Base-by-base conservation (phyloP, 2,113 vertebrate genomes). In the Myrmecophaga tridactyla region DNA sequence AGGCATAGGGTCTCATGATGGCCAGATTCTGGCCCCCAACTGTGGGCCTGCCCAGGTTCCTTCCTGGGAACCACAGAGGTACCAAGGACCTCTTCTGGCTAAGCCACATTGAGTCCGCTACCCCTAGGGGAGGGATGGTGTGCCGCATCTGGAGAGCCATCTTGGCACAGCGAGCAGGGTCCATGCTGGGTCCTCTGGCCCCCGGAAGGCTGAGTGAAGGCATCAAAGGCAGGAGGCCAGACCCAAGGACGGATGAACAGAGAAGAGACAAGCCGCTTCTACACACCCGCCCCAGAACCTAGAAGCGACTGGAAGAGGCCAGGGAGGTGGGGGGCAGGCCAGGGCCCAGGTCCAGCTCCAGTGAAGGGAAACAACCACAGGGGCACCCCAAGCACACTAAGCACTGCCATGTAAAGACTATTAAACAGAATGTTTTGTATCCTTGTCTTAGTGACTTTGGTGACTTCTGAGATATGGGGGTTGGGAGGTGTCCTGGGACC, bases 101-200 rank as follows among this genome's bases (percentile, higher is more conserved):
- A 65, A 90, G 48, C 43, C 63, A 70, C 72, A 62, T 3, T 27
- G 60, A 96, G 34, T 31, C 43, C 65, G 21, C 36, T 96, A 85
- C 78, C 96, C 97, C 92, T 98, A 99, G 99, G 97, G 98, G 98
- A 0, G 99, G 99, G 25, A 98, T 98, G 94, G 97, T 98, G 41
- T 99, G 98, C 96, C 98, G 98, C 46, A 96, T 99, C 62, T 99
- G 99, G 99, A 98, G 98, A 46, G 98, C 99, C 85, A 98, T 99
- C 95, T 85, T 94, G 25, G 97, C 97, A 65, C 98, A 97, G 82
- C 97, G 98, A 91, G 80, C 97, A 96, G 84, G 96, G 92, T 92
- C 81, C 85, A 96, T 4, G 0, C 41, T 94, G 3, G 60, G 76
- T 94, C 39, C 2, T 43, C 96, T 0, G 2, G 75, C 95, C 56